These are phyloP conservation scores for Halcyon leucocephala DNA, from an alignment of 2,797 vertebrate species.

Conservation along the genomic window DNA sequence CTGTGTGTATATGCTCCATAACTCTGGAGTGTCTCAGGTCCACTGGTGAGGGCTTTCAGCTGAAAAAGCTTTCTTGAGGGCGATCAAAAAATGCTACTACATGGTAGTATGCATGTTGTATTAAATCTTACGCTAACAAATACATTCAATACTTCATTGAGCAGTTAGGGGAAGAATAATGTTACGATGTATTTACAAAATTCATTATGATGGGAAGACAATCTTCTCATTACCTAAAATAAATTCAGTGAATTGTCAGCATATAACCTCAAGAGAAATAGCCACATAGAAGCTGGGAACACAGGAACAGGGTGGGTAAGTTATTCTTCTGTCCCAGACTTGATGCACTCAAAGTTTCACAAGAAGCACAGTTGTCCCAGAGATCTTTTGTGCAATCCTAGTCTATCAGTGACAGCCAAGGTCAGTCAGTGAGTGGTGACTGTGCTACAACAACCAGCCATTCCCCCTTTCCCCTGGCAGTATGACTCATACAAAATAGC, in stretches of 20 bases:
- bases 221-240: background rate
- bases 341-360: background rate
- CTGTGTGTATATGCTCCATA: background rate
- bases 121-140: background rate
- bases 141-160: background rate
- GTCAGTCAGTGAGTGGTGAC: background rate
- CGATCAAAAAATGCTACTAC: background rate
- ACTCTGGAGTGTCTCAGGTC: background rate
- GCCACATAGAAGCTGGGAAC: background rate
- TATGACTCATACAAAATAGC: background rate
- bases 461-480: background rate
- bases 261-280: background rate
- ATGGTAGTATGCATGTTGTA: background rate
- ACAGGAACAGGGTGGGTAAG: background rate
- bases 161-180: background rate
- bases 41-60: background rate
- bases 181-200: background rate
- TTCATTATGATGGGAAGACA: background rate
- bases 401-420: background rate
- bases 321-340: background rate
- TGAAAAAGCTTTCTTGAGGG: background rate
- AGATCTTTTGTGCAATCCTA: background rate
- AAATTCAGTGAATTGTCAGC: background rate
- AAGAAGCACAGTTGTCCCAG: background rate
- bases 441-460: background rate